Evolutionary conservation across 2,888 invertebrate genomes (phyloP), one percentile per base, ranked within the genome.

Genomic region (Dryococelus australis): DNA sequence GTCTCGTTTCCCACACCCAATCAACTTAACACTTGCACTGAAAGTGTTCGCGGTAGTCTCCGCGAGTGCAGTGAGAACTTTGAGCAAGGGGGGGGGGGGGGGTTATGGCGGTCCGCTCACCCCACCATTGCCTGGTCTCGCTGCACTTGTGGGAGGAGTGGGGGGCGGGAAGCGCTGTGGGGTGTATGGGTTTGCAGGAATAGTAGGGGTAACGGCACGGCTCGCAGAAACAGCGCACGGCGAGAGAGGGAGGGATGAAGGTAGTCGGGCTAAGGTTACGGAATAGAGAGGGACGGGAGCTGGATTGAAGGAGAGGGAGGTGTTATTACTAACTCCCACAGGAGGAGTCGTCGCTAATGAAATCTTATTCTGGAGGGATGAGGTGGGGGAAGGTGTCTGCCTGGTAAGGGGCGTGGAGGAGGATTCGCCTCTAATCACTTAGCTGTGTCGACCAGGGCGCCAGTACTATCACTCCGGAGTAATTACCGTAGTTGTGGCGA

Each of bases 261-360:
- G 24, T 65, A 8, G 24, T n/a, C 3, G 65, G n/a, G 16, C 3
- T 10, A n/a, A 24, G 65, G 65, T 65, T 65, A 65, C 20, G 65
- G 6, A 65, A 2, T 8, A 20, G 24, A 65, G n/a, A n/a, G 16
- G 20, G 65, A 65, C 0, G 65, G n/a, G 35, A 35, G 35, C 4
- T n/a, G 65, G 8, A 24, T n/a, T n/a, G 65, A 20, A 24, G 27
- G 65, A n/a, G 27, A 85, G 27, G 53, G 65, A 24, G 51, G 85
- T 26, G 65, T 51, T 65, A 65, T 53, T 51, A 51, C 53, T 51
- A 51, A 28, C 26, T 86, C 86, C 86, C 80, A 27, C 24, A 79
- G 86, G 86, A 79, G 43, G 65, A 78, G 86, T 86, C 86, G 43
- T 79, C 43, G 80, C 86, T 86, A 86, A 86, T 86, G 86, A 86